Base-by-base conservation (phyloP, 2,888 invertebrate species). In the Lasioglossum leucozonium region DNA sequence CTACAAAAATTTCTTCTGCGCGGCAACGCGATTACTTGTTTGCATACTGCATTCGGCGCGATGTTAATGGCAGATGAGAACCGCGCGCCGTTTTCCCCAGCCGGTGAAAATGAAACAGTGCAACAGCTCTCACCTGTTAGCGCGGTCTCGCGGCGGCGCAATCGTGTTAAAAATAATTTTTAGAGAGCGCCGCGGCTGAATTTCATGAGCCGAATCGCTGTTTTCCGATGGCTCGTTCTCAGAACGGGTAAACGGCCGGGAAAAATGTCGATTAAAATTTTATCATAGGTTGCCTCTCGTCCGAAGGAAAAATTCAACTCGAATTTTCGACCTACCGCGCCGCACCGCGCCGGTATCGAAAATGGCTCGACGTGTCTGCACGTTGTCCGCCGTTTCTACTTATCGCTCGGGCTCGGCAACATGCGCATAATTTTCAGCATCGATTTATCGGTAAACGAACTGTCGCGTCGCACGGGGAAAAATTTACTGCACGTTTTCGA, bases 11-110 rank as follows among this genome's bases (percentile, higher is more conserved):
- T 67, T 72, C 40, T 69, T 30, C 42, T 13, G 11, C 72, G 0
- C 30, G 16, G 30, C 18, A 72, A 72, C 69, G 34, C 62, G 26
- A 81, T 76, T 71, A 71, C 51, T 65, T 51, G 65, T 82, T 76
- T 81, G 65, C 81, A 81, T 65, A 40, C 75, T 16, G 51, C 72
- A 40, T 69, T 40, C 69, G 40, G 40, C n/a, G 18, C n/a, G 22
- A 47, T 30, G 30, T 62, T 80, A 71, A 82, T 80, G 51, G 10
- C 44, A 40, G 34, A 26, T 5, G 13, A n/a, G 62, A 5, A 5
- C 58, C 37, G 8, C 16, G 22, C 37, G 6, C 26, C 44, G 30
- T 73, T 58, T 69, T 16, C 67, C 34, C 44, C 1, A 30, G n/a
- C 30, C 18, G 11, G 47, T 34, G 22, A 34, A n/a, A 72, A 51